phyloP scores from a whole-genome alignment of 1,140 invertebrate genomes.

The Drosophila tsacasi region DNA sequence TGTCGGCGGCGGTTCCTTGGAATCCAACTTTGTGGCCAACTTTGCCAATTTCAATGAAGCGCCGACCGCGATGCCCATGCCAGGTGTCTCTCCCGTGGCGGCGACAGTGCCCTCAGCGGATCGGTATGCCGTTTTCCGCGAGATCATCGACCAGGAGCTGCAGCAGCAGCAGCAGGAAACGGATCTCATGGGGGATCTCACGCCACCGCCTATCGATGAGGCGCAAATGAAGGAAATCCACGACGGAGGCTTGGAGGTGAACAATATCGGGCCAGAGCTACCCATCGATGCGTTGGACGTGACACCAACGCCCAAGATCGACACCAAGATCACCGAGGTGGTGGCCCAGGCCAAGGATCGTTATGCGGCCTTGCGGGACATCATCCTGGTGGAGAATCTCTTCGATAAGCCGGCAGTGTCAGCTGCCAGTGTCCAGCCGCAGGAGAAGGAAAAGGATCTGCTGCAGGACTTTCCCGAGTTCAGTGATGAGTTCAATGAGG shows the following conservation, averaged over 20 bases:
- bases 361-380: conserved; percentile 90
- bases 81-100: conserved; percentile 45
- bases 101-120: conserved; percentile 86
- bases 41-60: conserved; percentile 87
- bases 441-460: conserved; percentile 68
- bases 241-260: conserved; percentile 18
- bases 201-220: conserved; percentile 54
- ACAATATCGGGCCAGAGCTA: conserved; percentile 16
- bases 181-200: conserved; percentile 75
- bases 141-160: conserved; percentile 91
- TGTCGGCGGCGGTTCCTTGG: neutral
- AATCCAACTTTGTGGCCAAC: conserved; percentile 86
- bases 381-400: conserved; percentile 87
- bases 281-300: conserved; percentile 43
- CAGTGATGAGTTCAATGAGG: conserved; percentile 80
- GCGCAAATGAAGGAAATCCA: conserved; percentile 25
- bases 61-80: conserved; percentile 76
- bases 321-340: conserved; percentile 85
- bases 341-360: conserved; percentile 87
- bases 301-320: conserved; percentile 65
- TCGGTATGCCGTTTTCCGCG: conserved; percentile 94
- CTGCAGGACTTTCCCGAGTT: conserved; percentile 77
- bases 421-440: neutral
- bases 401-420: conserved; percentile 86
- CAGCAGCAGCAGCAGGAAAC: conserved; percentile 86